Evolutionary conservation across 2,113 vertebrate genomes (phyloP).

Genomic region (Stigmatopora nigra): DNA sequence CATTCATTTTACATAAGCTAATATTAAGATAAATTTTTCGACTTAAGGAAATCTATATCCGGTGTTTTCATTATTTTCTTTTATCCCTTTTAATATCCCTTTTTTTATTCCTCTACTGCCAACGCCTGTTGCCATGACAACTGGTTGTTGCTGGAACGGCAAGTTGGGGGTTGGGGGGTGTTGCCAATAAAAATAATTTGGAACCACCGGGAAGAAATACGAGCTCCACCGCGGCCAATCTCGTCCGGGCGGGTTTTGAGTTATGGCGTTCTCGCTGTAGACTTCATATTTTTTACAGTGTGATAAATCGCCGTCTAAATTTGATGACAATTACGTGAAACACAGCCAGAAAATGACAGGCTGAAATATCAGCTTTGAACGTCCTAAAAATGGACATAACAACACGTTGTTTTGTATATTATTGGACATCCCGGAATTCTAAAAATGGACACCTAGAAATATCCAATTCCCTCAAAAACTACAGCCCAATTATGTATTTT

Average conservation of each 20-base stretch:
- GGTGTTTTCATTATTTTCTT: too few species aligned
- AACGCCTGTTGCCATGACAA: background rate
- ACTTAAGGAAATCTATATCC: too few species aligned
- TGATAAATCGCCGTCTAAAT: slow-evolving; percentile 3
- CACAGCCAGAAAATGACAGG: background rate
- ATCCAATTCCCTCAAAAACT: too few species aligned
- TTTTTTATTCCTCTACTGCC: too few species aligned
- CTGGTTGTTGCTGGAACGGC: background rate
- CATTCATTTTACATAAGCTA: too few species aligned
- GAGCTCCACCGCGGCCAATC: background rate
- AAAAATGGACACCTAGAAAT: too few species aligned
- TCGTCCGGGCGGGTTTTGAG: background rate
- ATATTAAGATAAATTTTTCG: too few species aligned
- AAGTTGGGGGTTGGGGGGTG: background rate
- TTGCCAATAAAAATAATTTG: slow-evolving; percentile 3
- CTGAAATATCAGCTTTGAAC: background rate
- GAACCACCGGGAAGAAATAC: background rate
- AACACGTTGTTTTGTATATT: background rate
- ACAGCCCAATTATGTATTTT: too few species aligned
- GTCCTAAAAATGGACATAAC: background rate
- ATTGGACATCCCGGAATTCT: too few species aligned
- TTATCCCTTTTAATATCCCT: too few species aligned
- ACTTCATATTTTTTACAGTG: slow-evolving; percentile 6
- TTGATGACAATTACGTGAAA: slow-evolving; percentile 1
- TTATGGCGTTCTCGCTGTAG: background rate